Conservation (phyloP, 2,113 vertebrate species). For the Sclerurus mexicanus region DNA sequence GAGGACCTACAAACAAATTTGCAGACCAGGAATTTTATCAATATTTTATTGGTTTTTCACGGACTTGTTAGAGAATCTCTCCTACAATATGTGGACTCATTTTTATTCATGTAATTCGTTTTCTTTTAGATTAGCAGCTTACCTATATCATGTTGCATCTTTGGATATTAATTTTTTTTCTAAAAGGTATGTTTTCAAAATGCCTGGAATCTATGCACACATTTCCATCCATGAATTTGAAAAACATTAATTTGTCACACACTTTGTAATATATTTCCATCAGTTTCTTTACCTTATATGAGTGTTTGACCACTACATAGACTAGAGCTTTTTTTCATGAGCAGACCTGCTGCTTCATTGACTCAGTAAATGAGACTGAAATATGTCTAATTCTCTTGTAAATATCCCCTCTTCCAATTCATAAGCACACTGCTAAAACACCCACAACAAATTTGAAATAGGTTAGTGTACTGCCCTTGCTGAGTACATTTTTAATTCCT, state of each 20-base stretch:
- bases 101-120: background rate
- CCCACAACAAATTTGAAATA: background rate
- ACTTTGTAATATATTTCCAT: background rate
- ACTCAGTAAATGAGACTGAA: background rate
- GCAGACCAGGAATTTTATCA: background rate
- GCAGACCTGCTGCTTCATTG: background rate
- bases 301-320: background rate
- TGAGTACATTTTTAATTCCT: background rate
- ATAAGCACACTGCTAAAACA: background rate
- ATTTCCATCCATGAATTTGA: background rate
- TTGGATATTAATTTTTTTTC: background rate
- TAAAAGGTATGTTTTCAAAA: background rate
- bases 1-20: constrained; percentile 39
- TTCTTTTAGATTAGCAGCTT: background rate
- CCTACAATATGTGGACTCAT: background rate
- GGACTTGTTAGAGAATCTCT: background rate
- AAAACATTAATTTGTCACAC: background rate
- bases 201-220: background rate
- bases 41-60: constrained; percentile 19
- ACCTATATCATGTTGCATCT: background rate
- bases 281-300: background rate
- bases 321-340: background rate
- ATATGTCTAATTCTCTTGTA: background rate
- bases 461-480: background rate
- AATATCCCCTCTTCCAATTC: background rate